phyloP scores from a whole-genome alignment of 2,113 vertebrate genomes.

The Cephalopterus ornatus region DNA sequence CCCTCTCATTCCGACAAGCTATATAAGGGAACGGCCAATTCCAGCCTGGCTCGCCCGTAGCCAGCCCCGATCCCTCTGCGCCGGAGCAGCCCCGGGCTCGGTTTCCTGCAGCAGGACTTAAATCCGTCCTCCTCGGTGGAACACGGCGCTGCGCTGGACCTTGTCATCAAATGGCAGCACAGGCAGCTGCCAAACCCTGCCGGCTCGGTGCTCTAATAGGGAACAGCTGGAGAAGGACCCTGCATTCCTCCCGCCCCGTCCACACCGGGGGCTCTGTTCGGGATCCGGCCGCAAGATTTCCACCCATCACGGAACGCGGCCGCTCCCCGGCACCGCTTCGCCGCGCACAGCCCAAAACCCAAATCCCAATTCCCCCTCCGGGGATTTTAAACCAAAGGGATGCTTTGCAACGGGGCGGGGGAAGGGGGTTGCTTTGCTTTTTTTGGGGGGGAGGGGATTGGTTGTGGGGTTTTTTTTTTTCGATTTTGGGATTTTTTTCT shows the following conservation, averaged over 20 bases:
- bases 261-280: conserved; percentile 74
- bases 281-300: conserved; percentile 52
- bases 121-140: neutral
- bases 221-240: conserved; percentile 77
- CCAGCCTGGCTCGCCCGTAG: neutral
- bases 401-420: neutral
- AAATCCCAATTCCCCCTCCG: rapidly evolving
- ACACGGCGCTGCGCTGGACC: conserved; percentile 34
- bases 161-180: conserved; percentile 67
- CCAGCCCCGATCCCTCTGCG: neutral
- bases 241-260: conserved; percentile 66
- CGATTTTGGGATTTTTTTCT: neutral
- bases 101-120: conserved; percentile 30
- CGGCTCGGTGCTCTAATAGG: conserved; percentile 65
- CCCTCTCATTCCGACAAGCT: conserved; percentile 46
- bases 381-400: neutral
- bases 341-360: neutral
- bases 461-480: too few species aligned
- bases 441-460: neutral
- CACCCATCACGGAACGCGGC: conserved; percentile 11
- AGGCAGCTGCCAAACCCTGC: conserved; percentile 66
- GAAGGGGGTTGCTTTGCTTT: neutral
- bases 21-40: conserved; percentile 75
- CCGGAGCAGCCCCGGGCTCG: neutral
- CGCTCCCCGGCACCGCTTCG: neutral